A percentile compares a stretch with the other conserved stretches of the same genome.
These are phyloP conservation scores for Eupeodes latifasciatus DNA, from an alignment of 2,888 invertebrate genomes.

Conservation along the genomic window DNA sequence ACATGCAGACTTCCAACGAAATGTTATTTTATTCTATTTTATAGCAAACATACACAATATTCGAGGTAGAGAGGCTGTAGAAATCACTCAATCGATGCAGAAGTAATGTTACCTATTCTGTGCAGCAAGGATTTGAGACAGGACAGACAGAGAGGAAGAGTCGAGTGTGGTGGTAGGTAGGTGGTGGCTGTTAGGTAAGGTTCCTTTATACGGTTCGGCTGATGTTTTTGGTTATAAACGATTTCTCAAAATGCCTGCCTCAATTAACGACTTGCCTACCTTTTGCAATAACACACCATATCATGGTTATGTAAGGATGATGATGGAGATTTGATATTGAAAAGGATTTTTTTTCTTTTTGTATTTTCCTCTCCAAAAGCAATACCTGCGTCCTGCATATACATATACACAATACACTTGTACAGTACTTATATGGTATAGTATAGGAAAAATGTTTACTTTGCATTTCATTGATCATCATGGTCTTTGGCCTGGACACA, in stretches of 20 bases:
- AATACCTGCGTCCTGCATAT: too few species aligned
- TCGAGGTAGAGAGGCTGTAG: conserved; percentile 36
- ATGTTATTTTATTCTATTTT: conserved; percentile 70
- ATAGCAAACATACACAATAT: conserved; percentile 46
- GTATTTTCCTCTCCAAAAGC: neutral
- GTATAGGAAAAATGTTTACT: conserved; percentile 60
- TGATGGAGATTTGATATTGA: conserved; percentile 21
- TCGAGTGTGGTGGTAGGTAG: conserved; percentile 14
- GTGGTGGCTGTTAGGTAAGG: too few species aligned
- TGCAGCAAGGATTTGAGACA: conserved; percentile 39
- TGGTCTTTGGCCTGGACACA: conserved; percentile 62
- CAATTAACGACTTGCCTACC: conserved; percentile 73
- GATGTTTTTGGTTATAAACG: conserved; percentile 53
- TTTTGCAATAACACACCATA: conserved; percentile 53
- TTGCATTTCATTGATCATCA: conserved; percentile 74
- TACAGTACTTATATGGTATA: too few species aligned
- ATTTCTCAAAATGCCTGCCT: conserved; percentile 73
- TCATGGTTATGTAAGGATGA: neutral
- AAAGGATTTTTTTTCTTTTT: conserved; percentile 24
- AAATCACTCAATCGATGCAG: conserved; percentile 73
- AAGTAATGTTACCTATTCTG: conserved; percentile 55
- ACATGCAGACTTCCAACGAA: conserved; percentile 69
- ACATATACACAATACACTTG: too few species aligned
- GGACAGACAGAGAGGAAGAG: neutral
- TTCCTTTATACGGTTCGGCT: neutral